phyloP scores from a whole-genome alignment of 2,888 invertebrate species.

The Tigriopus californicus region DNA sequence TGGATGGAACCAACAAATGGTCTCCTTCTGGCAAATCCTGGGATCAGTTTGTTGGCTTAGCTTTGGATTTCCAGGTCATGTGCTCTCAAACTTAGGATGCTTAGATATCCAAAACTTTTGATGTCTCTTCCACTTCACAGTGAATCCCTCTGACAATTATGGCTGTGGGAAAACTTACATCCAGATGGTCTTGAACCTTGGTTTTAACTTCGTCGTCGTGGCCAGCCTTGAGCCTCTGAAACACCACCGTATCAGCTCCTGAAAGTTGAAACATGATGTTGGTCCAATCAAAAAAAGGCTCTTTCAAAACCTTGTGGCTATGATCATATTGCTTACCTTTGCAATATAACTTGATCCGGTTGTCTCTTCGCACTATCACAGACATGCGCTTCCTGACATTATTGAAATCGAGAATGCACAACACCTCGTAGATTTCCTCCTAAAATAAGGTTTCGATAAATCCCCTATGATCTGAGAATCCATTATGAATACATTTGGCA shows the following conservation, averaged over 20 bases:
- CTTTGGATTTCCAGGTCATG: neutral
- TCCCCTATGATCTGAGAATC: too few species aligned
- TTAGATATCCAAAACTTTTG: neutral
- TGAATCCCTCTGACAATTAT: too few species aligned
- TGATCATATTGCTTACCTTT: constrained; percentile 4
- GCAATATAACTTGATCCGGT: constrained; percentile 26
- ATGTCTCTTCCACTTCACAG: neutral
- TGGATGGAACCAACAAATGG: neutral
- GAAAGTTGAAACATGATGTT: constrained; percentile 19
- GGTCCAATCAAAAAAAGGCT: too few species aligned
- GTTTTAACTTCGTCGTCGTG: constrained; percentile 50
- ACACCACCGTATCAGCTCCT: constrained; percentile 93
- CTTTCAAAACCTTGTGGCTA: neutral
- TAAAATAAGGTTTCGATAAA: neutral
- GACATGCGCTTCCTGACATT: constrained; percentile 98
- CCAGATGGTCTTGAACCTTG: constrained; percentile 78
- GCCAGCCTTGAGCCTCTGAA: constrained; percentile 63
- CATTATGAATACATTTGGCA: too few species aligned
- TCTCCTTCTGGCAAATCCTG: neutral
- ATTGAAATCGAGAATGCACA: constrained; percentile 97
- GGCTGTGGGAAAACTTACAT: constrained; percentile 39
- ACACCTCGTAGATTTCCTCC: constrained; percentile 53
- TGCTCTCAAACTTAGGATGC: neutral
- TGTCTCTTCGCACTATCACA: constrained; percentile 66
- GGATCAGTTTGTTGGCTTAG: neutral